Conservation (phyloP, 35 echinoderm and acorn worm genomes). For the Eucidaris tribuloides region DNA sequence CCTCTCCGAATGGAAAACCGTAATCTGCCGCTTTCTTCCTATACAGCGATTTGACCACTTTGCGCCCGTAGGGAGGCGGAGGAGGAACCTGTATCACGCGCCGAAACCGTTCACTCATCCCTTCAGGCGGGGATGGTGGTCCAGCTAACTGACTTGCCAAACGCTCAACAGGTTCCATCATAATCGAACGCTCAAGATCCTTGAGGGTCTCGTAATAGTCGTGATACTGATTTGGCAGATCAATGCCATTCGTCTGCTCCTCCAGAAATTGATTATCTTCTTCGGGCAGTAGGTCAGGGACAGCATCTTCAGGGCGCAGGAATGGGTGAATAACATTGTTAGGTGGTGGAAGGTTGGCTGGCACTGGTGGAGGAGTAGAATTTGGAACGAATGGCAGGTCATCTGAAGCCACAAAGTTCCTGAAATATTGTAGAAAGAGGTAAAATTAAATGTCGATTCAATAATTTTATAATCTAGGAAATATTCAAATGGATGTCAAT, state of each 20-base stretch:
- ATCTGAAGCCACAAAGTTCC: too few species aligned
- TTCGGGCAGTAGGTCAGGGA: neutral
- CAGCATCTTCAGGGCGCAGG: neutral
- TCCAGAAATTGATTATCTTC: neutral
- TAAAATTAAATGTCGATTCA: too few species aligned
- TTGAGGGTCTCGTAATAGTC: neutral
- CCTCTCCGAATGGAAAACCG: neutral
- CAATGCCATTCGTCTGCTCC: slow-evolving; percentile 13
- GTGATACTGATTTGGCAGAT: neutral
- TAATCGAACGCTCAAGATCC: slow-evolving; percentile 23
- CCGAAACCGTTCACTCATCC: neutral
- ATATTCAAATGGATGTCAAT: too few species aligned
- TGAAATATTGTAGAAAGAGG: too few species aligned
- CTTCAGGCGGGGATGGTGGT: neutral
- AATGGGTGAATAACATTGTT: neutral
- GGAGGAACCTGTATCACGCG: slow-evolving; percentile 15
- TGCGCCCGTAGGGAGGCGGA: neutral
- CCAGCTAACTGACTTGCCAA: neutral
- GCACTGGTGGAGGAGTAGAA: too few species aligned
- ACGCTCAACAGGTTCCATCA: neutral
- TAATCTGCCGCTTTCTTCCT: slow-evolving; percentile 25
- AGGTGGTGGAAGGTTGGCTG: neutral
- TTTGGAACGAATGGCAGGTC: too few species aligned
- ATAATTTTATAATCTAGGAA: too few species aligned
- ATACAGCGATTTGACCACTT: slow-evolving; percentile 4